Base-by-base conservation (phyloP, 2,888 invertebrate species). In the Phytoseiulus persimilis region DNA sequence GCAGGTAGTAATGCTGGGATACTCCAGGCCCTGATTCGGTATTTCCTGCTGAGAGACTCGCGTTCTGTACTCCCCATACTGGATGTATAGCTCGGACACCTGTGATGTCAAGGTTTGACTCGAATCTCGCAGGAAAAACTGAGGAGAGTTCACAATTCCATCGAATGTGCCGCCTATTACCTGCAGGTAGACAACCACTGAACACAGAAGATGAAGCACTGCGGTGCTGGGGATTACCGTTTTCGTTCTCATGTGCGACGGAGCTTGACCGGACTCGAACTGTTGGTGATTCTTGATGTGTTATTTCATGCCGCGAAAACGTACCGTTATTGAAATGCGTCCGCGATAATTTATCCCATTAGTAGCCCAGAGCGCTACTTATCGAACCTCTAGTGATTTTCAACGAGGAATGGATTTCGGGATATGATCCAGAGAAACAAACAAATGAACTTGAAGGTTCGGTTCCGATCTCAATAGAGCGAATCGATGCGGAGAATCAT, bases 1-100 rank as follows among this genome's bases (percentile, higher is more conserved):
- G 33, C 87, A 87, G 32, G 87, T 87, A 1, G 87, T 87, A n/a
- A 87, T n/a, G 87, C 87, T 87, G 28, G 87, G 87, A 33, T 31
- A 87, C 18, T 87, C 39, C n/a, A 87, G 33, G 28, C 18, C 87
- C 23, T 87, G 32, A 32, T 87, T 33, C n/a, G 32, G 32, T 32
- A 87, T 32, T 87, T 87, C 87, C 31, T 87, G 87, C 45, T 87
- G 87, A 2, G 33, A 31, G 87, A 87, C 87, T 3, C n/a, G 87
- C 11, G 87, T 87, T 5, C 45, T 32, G n/a, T 31, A 31, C 23
- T 87, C 87, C 39, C 32, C n/a, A 32, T 87, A 87, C 39, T 87
- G 32, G 31, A 33, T 32, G 87, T 87, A 87, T 14, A 87, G 33
- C 87, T 32, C 39, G n/a, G 87, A 87, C 39, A 87, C 33, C 87